Base-by-base conservation (phyloP, 2,888 invertebrate species). In the Drosophila mimetica region DNA sequence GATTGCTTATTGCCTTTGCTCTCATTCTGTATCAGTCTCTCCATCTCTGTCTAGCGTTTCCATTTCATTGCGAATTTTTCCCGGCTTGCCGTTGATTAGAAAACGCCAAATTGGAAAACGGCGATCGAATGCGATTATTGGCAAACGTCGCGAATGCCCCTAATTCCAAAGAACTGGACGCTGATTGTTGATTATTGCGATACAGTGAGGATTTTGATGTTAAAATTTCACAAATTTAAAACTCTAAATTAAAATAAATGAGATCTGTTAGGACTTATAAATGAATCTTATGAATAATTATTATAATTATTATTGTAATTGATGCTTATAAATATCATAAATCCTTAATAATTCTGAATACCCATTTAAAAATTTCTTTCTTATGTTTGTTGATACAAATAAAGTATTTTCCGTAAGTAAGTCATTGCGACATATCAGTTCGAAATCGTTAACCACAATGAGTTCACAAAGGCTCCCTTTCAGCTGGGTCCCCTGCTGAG, bases 391-490 rank as follows among this genome's bases (percentile, higher is more conserved):
- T 30, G 30, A 9, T 9, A 11, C 11, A 13, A 30, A 11, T 11
- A 11, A 9, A 28, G 28, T 28, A 30, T 30, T 39, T 39, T 16
- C 9, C 1, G 11, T 18, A 4, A 18, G 16, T 30, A 51, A 64
- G 67, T 51, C 64, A 64, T 51, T 67, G 18, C 36, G 42, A 51
- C 51, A 50, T 52, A 51, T 65, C 63, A 63, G 50, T n/a, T 65
- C 41, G 18, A 30, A 50, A 64, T 50, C 51, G 52, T 20, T 28
- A n/a, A 11, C 20, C n/a, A 20, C 51, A 65, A 36, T 42, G 34
- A 48, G 34, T 42, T 16, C 34, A 22, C 50, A 65, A 50, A 64
- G 51, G 16, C 18, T 42, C 25, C n/a, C 2, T n/a, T 14, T 14
- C 16, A 8, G 9, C 48, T 8, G 6, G 18, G 25, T 9, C 51